Conservation (phyloP, 2,113 vertebrate genomes). For the Cebidichthys violaceus region DNA sequence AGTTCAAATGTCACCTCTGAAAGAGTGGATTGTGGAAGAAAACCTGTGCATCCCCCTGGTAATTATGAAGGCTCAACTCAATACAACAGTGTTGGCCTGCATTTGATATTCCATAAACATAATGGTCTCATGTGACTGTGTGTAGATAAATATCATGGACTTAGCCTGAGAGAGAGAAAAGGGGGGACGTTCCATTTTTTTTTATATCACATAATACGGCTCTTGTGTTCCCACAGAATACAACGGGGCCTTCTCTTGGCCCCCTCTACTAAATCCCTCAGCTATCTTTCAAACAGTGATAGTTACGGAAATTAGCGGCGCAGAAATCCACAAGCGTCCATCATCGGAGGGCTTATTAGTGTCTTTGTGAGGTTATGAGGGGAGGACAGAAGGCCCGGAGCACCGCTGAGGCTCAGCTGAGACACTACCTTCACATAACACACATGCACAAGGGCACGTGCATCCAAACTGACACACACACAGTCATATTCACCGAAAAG, state of each 20-base stretch:
- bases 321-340: slow-evolving; percentile 96
- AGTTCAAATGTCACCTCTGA: slow-evolving; percentile 74
- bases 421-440: slow-evolving; percentile 55
- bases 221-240: slow-evolving; percentile 90
- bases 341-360: slow-evolving; percentile 96
- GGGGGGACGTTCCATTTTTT: slow-evolving; percentile 77
- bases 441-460: slow-evolving; percentile 55
- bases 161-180: slow-evolving; percentile 74
- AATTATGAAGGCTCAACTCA: slow-evolving; percentile 66
- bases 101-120: slow-evolving; percentile 81
- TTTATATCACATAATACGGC: slow-evolving; percentile 91
- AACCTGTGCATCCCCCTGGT: slow-evolving; percentile 69
- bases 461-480: slow-evolving; percentile 43
- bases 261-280: slow-evolving; percentile 88
- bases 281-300: slow-evolving; percentile 98
- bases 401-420: slow-evolving; percentile 63
- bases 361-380: slow-evolving; percentile 87
- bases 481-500: neutral
- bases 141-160: slow-evolving; percentile 80
- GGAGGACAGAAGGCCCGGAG: slow-evolving; percentile 78
- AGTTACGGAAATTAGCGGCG: slow-evolving; percentile 98
- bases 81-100: slow-evolving; percentile 60
- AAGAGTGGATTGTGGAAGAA: slow-evolving; percentile 68
- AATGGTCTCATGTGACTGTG: slow-evolving; percentile 81
- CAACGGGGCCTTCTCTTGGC: slow-evolving; percentile 81